Percentiles rank a stretch among this genome's conserved stretches.
Evolutionary conservation across 2,113 vertebrate species (phyloP).

Genomic region (Tachysurus vachellii): DNA sequence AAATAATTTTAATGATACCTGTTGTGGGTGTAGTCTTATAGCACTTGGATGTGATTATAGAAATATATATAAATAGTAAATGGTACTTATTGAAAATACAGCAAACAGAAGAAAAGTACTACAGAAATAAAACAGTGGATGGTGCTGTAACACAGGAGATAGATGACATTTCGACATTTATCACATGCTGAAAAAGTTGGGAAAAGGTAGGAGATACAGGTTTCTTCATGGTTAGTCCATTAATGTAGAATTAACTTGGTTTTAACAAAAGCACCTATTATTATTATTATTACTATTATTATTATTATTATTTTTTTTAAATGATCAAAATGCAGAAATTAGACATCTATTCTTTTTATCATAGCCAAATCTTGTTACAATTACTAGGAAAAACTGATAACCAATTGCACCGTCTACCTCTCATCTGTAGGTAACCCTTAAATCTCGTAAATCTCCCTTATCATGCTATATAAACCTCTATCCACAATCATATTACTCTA

Average conservation of each 20-base stretch:
- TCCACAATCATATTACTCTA: neutral
- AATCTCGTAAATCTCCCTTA: neutral
- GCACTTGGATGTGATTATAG: neutral
- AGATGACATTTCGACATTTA: neutral
- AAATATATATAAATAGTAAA: neutral
- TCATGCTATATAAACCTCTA: neutral
- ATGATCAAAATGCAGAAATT: too few species aligned
- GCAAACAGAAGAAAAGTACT: neutral
- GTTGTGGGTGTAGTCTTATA: neutral
- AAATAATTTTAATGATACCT: neutral
- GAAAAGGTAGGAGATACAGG: neutral
- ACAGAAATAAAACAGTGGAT: slow-evolving; percentile 3
- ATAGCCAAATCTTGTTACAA: too few species aligned
- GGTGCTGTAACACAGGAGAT: neutral
- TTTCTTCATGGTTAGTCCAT: neutral
- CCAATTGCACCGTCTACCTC: neutral
- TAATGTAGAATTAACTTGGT: neutral
- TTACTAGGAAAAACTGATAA: too few species aligned
- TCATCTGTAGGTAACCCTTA: neutral
- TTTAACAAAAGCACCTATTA: neutral
- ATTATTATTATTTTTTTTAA: too few species aligned
- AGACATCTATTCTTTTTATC: too few species aligned
- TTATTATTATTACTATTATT: too few species aligned
- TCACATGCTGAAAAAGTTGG: too few species aligned
- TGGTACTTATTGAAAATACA: neutral